A percentile compares a stretch with the other conserved stretches of the same genome.
Conservation (phyloP, 2,113 vertebrate genomes). For the Plestiodon gilberti region DNA sequence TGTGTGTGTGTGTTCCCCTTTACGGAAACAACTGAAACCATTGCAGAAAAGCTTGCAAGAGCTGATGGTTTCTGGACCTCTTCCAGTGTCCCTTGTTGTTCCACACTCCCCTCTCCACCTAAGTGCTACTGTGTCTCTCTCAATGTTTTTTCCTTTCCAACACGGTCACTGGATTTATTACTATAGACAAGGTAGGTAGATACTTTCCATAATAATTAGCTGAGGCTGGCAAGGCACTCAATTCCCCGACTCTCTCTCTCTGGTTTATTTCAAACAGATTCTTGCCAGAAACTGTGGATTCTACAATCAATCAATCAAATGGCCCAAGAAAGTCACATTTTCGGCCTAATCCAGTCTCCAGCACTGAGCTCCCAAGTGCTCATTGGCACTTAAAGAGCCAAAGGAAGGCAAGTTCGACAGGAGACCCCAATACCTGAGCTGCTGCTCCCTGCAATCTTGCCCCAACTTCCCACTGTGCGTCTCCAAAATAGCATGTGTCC, state of each 20-base stretch:
- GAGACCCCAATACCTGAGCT: neutral
- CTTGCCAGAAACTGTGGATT: constrained; percentile 55
- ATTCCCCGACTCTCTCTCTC: constrained; percentile 21
- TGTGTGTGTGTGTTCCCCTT: too few relatives aligned
- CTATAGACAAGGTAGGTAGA: constrained; percentile 44
- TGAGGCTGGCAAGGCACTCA: constrained; percentile 33
- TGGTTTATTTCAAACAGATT: constrained; percentile 43
- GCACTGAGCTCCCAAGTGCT: constrained; percentile 10
- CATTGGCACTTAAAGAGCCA: neutral
- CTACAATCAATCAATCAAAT: constrained; percentile 59
- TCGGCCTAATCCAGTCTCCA: constrained; percentile 56
- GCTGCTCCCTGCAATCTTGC: too few relatives aligned
- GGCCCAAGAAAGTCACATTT: constrained; percentile 58
- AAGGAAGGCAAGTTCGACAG: neutral
- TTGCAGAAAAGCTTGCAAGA: neutral
- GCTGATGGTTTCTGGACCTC: constrained; percentile 4
- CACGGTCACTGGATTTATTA: constrained; percentile 47
- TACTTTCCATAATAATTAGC: constrained; percentile 64
- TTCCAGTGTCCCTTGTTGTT: neutral
- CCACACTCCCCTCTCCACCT: constrained; percentile 43
- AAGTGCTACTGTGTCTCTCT: neutral
- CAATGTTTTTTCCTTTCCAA: constrained; percentile 17
- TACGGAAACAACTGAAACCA: neutral
- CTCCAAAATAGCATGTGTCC: neutral
- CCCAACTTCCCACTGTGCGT: too few relatives aligned